phyloP scores from a whole-genome alignment of 2,113 vertebrate genomes.

The Ursus arctos region DNA sequence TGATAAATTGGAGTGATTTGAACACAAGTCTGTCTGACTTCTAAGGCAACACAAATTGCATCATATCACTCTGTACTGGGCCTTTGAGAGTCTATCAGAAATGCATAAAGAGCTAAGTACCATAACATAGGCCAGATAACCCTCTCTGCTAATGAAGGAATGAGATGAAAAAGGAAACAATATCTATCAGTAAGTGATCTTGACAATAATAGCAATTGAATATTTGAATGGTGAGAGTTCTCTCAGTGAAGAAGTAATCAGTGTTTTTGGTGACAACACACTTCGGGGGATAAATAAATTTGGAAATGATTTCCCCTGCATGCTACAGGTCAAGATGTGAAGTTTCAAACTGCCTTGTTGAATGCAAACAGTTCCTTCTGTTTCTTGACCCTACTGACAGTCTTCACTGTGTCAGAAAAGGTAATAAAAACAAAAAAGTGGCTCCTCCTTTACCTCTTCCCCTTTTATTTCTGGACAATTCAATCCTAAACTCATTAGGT shows the following conservation, averaged over 20 bases:
- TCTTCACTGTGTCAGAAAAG: background rate
- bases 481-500: background rate
- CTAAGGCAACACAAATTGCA: background rate
- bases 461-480: background rate
- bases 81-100: background rate
- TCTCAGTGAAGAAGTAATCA: background rate
- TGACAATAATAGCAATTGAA: conserved; percentile 36
- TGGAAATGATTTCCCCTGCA: background rate
- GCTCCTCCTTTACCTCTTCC: background rate
- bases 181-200: conserved; percentile 20
- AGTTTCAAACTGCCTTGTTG: background rate
- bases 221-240: background rate
- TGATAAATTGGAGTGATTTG: conserved; percentile 20
- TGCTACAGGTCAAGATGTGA: background rate
- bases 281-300: background rate
- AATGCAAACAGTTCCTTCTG: background rate
- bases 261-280: background rate
- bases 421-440: background rate
- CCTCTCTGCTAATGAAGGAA: background rate
- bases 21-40: background rate
- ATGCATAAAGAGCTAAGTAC: background rate
- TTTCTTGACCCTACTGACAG: background rate
- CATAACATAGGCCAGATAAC: background rate
- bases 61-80: background rate
- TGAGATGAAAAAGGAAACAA: conserved; percentile 46